Evolutionary conservation across 2,113 vertebrate genomes (phyloP).

Genomic region (Egretta garzetta): DNA sequence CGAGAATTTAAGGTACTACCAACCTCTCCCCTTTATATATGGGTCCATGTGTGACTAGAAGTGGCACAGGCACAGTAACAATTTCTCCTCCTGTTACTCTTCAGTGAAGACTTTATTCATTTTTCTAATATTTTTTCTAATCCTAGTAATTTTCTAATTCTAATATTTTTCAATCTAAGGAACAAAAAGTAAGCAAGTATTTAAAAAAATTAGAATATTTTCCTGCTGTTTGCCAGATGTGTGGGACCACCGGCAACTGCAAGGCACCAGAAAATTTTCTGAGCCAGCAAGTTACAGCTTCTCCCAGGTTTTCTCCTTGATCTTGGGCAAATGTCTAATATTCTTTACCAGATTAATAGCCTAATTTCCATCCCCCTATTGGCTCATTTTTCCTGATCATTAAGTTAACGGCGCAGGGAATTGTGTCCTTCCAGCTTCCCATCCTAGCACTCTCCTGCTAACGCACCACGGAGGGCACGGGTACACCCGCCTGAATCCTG

Average conservation of each 20-base stretch:
- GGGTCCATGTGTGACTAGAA: background rate
- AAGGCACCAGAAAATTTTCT: background rate
- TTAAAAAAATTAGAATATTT: background rate
- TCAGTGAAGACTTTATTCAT: background rate
- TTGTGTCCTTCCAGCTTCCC: background rate
- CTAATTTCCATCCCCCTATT: background rate
- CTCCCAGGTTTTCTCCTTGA: background rate
- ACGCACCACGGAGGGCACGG: background rate
- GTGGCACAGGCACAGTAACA: background rate
- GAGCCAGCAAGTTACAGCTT: background rate
- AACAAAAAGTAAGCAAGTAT: background rate
- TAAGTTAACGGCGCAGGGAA: background rate
- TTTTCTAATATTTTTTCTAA: background rate
- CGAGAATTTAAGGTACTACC: background rate
- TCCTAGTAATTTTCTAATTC: background rate
- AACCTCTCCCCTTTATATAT: background rate
- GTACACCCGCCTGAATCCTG: background rate
- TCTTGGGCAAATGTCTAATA: background rate
- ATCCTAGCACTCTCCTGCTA: background rate
- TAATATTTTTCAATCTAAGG: background rate
- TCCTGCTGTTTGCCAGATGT: background rate
- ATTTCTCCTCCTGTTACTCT: background rate
- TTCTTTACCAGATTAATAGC: background rate
- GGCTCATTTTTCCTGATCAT: background rate
- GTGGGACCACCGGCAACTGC: background rate